phyloP scores from a whole-genome alignment of 2,113 vertebrate genomes.

The Platanista minor region DNA sequence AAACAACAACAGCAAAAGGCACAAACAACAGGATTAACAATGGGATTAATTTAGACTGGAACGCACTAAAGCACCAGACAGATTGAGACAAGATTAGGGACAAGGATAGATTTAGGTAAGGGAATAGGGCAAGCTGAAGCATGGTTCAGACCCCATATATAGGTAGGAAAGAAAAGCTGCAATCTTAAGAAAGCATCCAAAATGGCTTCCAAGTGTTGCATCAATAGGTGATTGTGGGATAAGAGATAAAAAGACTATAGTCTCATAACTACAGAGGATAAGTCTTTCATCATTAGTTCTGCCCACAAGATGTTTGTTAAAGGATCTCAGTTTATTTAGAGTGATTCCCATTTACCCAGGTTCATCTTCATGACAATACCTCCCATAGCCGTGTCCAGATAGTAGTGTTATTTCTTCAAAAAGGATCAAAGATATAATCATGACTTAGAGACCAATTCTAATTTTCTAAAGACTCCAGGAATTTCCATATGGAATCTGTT shows the following conservation, averaged over 20 bases:
- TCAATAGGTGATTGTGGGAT: not conserved
- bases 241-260: not conserved
- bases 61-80: not conserved
- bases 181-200: not conserved
- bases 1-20: not conserved
- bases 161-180: not conserved
- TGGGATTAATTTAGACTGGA: not conserved
- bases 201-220: not conserved
- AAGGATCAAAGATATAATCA: not conserved
- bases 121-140: not conserved
- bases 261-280: not conserved
- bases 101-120: not conserved
- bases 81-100: not conserved
- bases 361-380: not conserved
- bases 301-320: not conserved
- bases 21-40: not conserved
- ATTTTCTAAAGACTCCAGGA: not conserved
- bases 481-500: not conserved
- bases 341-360: not conserved
- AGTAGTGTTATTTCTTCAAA: not conserved
- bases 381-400: not conserved
- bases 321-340: not conserved
- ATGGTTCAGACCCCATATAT: not conserved
- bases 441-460: not conserved
- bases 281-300: not conserved